Conservation (phyloP, 2,113 vertebrate species). For the Panurus biarmicus region DNA sequence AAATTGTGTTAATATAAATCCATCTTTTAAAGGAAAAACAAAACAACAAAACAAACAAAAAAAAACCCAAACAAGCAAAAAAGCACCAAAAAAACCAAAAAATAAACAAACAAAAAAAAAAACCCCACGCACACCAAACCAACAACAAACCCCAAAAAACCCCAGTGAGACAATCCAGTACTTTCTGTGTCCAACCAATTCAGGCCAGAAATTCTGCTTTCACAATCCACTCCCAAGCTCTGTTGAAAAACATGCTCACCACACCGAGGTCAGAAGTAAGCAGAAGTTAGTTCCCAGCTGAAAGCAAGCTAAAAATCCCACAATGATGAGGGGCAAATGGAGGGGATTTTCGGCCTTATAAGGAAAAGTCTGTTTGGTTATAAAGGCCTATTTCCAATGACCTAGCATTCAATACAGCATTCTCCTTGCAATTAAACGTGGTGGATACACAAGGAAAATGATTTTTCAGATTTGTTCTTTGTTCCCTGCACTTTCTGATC, state of each 20-base stretch:
- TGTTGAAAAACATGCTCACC: neutral
- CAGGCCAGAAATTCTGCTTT: neutral
- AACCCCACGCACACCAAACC: too few relatives aligned
- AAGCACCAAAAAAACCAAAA: too few relatives aligned
- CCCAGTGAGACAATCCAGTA: neutral
- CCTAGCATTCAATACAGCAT: neutral
- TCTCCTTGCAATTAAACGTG: neutral
- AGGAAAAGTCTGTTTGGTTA: neutral
- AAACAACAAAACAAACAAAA: neutral
- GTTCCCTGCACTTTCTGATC: neutral
- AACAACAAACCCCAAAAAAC: too few relatives aligned
- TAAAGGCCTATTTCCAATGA: neutral
- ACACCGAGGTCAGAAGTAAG: neutral
- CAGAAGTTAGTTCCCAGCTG: neutral
- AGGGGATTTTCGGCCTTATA: neutral
- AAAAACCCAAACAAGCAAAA: neutral
- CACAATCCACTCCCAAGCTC: neutral
- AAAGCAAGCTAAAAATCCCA: neutral
- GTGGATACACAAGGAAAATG: neutral
- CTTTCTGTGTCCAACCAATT: neutral
- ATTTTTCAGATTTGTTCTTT: neutral
- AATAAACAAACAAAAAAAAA: neutral
- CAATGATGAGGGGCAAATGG: neutral
- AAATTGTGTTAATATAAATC: neutral
- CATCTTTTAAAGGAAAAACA: neutral